A percentile compares a stretch with the other conserved stretches of the same genome.
These are phyloP conservation scores for Selene dorsalis DNA, from an alignment of 2,797 vertebrate species.

Conservation along the genomic window DNA sequence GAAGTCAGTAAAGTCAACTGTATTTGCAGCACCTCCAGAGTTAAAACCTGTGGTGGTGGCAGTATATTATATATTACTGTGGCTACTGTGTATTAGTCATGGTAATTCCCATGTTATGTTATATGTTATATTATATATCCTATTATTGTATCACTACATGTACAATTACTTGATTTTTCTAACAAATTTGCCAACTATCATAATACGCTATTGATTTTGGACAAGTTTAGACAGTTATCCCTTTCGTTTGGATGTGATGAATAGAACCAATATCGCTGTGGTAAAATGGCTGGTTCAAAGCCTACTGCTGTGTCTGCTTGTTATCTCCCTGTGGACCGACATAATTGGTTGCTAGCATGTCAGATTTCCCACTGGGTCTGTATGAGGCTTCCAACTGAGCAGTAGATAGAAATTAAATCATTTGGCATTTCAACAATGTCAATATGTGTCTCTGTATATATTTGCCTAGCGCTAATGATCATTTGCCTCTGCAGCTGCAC, in stretches of 20 bases:
- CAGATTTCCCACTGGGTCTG: slow-evolving; percentile 41
- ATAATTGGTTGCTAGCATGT: slow-evolving; percentile 20
- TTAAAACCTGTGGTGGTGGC: background rate
- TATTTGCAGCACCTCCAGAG: background rate
- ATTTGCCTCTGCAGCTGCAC: slow-evolving; percentile 28
- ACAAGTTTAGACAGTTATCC: background rate
- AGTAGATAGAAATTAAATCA: slow-evolving; percentile 36
- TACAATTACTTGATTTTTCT: background rate
- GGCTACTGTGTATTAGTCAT: background rate
- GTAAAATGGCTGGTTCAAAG: slow-evolving; percentile 22
- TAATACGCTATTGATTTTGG: background rate
- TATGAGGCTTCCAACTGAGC: slow-evolving; percentile 45
- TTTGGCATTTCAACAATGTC: slow-evolving; percentile 15
- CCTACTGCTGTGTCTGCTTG: slow-evolving; percentile 10
- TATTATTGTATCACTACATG: too few relatives aligned
- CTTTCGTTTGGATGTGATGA: slow-evolving; percentile 1
- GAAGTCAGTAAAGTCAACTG: background rate
- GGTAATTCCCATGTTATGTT: background rate
- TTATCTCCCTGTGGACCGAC: slow-evolving; percentile 20
- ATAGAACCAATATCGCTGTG: slow-evolving; percentile 7
- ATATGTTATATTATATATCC: background rate
- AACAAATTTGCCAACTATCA: background rate
- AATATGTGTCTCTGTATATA: slow-evolving; percentile 10
- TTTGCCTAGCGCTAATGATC: slow-evolving; percentile 20
- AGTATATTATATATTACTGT: background rate